phyloP scores from a whole-genome alignment of 1,140 invertebrate genomes.

The Lordiphosa clarofinis region DNA sequence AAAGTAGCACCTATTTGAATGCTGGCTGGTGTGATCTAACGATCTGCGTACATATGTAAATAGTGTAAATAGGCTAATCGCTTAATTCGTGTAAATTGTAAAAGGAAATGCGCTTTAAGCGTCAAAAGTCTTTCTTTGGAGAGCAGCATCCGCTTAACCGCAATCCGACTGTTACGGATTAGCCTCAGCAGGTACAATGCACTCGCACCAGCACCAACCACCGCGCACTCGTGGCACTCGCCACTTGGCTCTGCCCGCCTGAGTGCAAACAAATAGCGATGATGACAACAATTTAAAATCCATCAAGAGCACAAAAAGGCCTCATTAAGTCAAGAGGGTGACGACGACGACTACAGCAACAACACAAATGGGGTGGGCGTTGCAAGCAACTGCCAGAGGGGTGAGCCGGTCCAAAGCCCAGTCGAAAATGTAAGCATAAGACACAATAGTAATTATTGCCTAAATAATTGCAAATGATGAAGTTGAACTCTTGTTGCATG shows the following conservation, averaged over 20 bases:
- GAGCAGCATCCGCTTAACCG: conserved; percentile 24
- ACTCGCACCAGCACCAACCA: not conserved
- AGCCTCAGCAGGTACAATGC: conserved; percentile 23
- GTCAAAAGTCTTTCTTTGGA: conserved; percentile 38
- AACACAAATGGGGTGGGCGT: conserved; percentile 38
- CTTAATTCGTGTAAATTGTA: conserved; percentile 11
- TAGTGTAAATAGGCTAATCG: not conserved
- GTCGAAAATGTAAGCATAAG: conserved; percentile 75
- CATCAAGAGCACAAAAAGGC: conserved; percentile 78
- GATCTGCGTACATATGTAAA: no score
- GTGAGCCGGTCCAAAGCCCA: conserved; percentile 2
- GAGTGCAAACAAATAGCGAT: conserved; percentile 58
- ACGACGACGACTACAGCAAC: conserved; percentile 22
- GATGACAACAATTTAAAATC: conserved; percentile 79
- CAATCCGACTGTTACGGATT: conserved; percentile 31
- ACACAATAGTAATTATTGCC: conserved; percentile 80
- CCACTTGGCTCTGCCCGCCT: conserved; percentile 1
- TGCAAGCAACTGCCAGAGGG: not conserved
- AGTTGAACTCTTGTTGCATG: conserved; percentile 19
- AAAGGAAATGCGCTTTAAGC: conserved; percentile 32
- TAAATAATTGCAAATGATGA: conserved; percentile 79
- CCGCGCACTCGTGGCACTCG: not conserved
- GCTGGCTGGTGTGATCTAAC: conserved; percentile 15
- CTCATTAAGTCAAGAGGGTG: conserved; percentile 79
- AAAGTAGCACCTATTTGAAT: conserved; percentile 16